These are phyloP conservation scores for Machimus atricapillus DNA, from an alignment of 2,888 invertebrate genomes.

Conservation along the genomic window DNA sequence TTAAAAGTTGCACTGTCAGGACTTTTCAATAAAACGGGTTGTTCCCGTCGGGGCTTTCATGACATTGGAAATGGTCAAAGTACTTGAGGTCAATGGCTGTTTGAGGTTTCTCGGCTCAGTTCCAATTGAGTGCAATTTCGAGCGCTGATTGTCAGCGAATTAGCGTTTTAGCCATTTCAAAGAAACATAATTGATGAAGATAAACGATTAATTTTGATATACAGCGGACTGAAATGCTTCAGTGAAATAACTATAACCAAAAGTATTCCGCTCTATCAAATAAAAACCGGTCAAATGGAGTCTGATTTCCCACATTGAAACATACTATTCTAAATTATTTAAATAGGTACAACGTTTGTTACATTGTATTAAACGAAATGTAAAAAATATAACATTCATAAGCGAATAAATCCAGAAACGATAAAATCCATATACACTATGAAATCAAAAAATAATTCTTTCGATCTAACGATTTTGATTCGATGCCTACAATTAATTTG, in stretches of 20 bases:
- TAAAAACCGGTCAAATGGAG: no score
- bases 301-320: no score
- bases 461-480: no score
- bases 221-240: background rate
- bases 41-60: background rate
- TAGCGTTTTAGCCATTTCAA: background rate
- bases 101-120: background rate
- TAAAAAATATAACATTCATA: no score
- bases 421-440: no score
- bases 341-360: no score
- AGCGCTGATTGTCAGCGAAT: background rate
- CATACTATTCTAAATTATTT: no score
- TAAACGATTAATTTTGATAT: background rate
- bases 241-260: background rate
- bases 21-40: background rate
- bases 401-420: no score
- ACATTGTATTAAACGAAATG: no score
- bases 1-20: background rate
- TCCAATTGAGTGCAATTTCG: background rate
- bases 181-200: background rate
- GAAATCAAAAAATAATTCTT: no score
- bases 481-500: no score
- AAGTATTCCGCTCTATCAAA: no score
- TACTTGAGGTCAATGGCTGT: background rate
- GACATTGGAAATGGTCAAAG: background rate